Conservation (phyloP, 1,140 invertebrate genomes). For the Glomeris maerens region DNA sequence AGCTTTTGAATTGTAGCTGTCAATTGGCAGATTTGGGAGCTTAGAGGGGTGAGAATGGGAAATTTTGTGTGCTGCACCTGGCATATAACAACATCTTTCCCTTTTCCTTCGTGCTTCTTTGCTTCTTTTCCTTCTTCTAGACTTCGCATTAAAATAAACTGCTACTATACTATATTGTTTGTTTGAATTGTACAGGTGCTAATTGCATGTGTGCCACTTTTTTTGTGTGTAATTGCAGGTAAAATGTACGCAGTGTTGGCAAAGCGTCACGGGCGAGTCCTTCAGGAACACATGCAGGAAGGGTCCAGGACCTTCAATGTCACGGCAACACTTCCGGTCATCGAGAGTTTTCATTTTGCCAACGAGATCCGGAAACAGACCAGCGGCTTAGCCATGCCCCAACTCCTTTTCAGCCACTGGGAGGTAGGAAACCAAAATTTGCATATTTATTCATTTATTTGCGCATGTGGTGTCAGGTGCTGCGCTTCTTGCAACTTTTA, state of each 20-base stretch:
- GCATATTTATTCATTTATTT: too few relatives aligned
- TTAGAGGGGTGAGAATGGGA: too few relatives aligned
- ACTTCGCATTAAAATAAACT: too few relatives aligned
- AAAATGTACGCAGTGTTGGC: constrained; percentile 87
- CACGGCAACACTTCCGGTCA: constrained; percentile 74
- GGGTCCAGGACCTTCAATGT: constrained; percentile 78
- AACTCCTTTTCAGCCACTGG: constrained; percentile 94
- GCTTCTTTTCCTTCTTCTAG: too few relatives aligned
- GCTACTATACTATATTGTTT: too few relatives aligned
- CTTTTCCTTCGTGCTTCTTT: too few relatives aligned
- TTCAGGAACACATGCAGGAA: constrained; percentile 76
- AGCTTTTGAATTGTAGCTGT: too few relatives aligned
- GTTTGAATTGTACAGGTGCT: background rate
- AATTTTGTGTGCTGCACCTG: too few relatives aligned
- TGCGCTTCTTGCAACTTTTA: too few relatives aligned
- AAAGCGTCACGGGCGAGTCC: constrained; percentile 69
- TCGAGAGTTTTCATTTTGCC: constrained; percentile 91
- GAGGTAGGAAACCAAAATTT: constrained; percentile 47
- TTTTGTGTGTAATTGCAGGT: constrained; percentile 40
- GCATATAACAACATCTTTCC: too few relatives aligned
- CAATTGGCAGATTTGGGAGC: too few relatives aligned
- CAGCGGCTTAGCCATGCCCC: constrained; percentile 86
- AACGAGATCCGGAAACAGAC: constrained; percentile 83
- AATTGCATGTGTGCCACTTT: too few relatives aligned
- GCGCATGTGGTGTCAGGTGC: constrained; percentile 2